Evolutionary conservation across 2,888 invertebrate species (phyloP), one percentile per base, ranked within the genome.

Genomic region (Scaptomyza flava): DNA sequence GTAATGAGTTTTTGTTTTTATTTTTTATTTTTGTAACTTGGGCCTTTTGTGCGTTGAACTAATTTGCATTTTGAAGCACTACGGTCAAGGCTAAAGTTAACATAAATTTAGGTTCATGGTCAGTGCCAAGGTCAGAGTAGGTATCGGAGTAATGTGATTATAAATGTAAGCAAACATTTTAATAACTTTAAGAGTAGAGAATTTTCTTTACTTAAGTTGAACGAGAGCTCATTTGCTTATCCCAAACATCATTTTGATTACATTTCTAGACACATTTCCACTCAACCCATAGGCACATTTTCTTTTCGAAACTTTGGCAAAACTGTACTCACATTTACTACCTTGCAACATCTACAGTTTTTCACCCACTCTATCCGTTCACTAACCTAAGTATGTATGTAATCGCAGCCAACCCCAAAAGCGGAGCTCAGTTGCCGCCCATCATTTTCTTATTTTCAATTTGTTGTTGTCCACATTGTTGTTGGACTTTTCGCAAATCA

Each of bases 31-130:
- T 14, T 38, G 14, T 14, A 38, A 60, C 62, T 72, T 68, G 62
- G 57, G 50, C 50, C 59, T 50, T 38, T 57, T 48, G 45, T 41
- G 78, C 62, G 62, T 67, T 65, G 54, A 67, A 77, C 83, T 82
- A 84, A 84, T 87, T 85, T 87, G 81, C 85, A 87, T 85, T 78
- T 80, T 33, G 45, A 50, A 51, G 51, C 52, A 70, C 71, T 72
- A 73, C 63, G 89, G 86, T 87, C 87, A 89, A 87, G 89, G 89
- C 74, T 84, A 79, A 72, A 69, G 76, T 52, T 71, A 75, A 79
- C 57, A 76, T 71, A 62, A 73, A 79, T 78, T 81, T 42, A 46
- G 14, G 63, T 48, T 77, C 79, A 72, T 73, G 77, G 80, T 80
- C 86, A 71, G 60, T 58, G 56, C 80, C 86, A 71, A 62, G 60